These are phyloP conservation scores for Lagria hirta DNA, from an alignment of 2,888 invertebrate genomes.

Conservation along the genomic window DNA sequence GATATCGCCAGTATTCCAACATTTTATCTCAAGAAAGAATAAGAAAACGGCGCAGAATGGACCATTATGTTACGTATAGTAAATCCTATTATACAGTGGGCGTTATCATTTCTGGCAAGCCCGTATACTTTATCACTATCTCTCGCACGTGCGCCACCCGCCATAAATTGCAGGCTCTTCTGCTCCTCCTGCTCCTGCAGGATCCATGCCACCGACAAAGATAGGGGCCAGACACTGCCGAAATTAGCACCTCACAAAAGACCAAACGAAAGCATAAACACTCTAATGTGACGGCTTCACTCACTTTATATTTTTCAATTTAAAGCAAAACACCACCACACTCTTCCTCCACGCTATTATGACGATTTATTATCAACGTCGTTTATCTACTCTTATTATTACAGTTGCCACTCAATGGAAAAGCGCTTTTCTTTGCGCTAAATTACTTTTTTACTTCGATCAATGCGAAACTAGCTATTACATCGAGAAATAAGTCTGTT, in stretches of 20 bases:
- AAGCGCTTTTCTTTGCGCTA: too few species aligned
- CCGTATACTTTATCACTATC: constrained; percentile 54
- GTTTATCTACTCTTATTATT: constrained; percentile 12
- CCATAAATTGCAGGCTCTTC: constrained; percentile 49
- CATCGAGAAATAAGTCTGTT: too few species aligned
- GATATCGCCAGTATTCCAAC: constrained; percentile 55
- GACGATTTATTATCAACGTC: constrained; percentile 10
- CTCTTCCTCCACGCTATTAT: constrained; percentile 4
- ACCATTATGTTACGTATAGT: constrained; percentile 57
- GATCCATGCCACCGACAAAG: too few species aligned
- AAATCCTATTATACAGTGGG: constrained; percentile 57
- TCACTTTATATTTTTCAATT: constrained; percentile 21
- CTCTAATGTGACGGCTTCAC: constrained; percentile 17
- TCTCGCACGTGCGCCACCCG: constrained; percentile 51
- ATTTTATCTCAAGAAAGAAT: constrained; percentile 57
- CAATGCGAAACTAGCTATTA: too few species aligned
- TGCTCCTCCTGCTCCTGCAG: constrained; percentile 35
- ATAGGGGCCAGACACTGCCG: constrained; percentile 45
- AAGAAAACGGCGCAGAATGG: constrained; percentile 58
- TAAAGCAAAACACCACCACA: too few species aligned
- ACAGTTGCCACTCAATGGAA: not conserved
- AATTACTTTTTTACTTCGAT: too few species aligned
- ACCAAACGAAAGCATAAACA: constrained; percentile 17
- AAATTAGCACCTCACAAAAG: constrained; percentile 33
- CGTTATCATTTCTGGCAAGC: constrained; percentile 53